A percentile compares a stretch with the other conserved stretches of the same genome.
These are phyloP conservation scores for Sitodiplosis mosellana DNA, from an alignment of 1,140 invertebrate species.

Conservation along the genomic window DNA sequence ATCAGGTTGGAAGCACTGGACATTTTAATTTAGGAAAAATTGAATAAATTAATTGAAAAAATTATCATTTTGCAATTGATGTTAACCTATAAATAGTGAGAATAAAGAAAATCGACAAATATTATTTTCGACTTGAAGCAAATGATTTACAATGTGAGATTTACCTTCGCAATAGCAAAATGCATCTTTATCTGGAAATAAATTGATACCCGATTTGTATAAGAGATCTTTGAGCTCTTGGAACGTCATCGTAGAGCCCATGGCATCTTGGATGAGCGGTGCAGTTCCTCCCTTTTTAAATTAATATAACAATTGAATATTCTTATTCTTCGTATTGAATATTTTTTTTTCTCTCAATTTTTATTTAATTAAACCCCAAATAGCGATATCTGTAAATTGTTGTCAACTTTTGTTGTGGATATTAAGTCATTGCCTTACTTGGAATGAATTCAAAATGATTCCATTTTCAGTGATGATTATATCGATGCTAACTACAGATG, in stretches of 20 bases:
- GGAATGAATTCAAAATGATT: constrained; percentile 19
- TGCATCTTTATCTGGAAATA: constrained; percentile 77
- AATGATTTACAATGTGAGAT: too few relatives aligned
- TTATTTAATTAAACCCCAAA: too few relatives aligned
- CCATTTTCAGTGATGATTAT: constrained; percentile 38
- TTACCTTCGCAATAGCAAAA: constrained; percentile 55
- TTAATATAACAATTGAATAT: too few relatives aligned
- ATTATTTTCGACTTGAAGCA: too few relatives aligned
- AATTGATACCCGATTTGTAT: constrained; percentile 46
- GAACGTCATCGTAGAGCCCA: constrained; percentile 18
- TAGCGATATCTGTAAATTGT: too few relatives aligned
- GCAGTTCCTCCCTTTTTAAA: constrained; percentile 15
- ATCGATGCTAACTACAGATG: constrained; percentile 47
- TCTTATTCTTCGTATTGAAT: too few relatives aligned
- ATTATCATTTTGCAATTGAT: background rate
- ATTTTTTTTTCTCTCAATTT: too few relatives aligned
- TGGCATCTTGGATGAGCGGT: constrained; percentile 15
- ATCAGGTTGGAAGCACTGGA: too few relatives aligned
- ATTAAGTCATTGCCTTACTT: constrained; percentile 4
- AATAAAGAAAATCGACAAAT: too few relatives aligned
- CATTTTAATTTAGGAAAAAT: too few relatives aligned
- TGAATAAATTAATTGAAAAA: too few relatives aligned
- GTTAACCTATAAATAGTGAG: too few relatives aligned
- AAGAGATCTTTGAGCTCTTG: constrained; percentile 17
- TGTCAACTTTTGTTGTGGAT: background rate